Conservation (phyloP, 2,888 invertebrate genomes). For the Sthenelais limicola region DNA sequence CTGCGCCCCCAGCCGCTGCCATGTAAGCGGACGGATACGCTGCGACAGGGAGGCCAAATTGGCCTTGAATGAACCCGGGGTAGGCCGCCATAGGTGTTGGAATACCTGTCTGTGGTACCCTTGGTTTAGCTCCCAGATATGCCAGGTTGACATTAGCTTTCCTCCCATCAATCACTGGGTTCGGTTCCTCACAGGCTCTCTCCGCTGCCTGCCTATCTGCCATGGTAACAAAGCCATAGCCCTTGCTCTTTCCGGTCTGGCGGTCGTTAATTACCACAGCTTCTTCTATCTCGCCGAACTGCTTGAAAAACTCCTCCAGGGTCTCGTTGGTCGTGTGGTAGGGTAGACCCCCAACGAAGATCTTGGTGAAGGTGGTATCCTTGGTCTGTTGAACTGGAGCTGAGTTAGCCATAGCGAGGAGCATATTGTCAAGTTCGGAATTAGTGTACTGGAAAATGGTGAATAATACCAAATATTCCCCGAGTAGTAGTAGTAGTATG, state of each 20-base stretch:
- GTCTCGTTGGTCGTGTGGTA: conserved; percentile 97
- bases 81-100: conserved; percentile 27
- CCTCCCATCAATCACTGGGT: conserved; percentile 97
- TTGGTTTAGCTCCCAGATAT: conserved; percentile 92
- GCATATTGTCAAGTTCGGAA: no score
- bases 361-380: conserved; percentile 95
- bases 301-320: conserved; percentile 91
- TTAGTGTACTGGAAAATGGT: no score
- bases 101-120: conserved; percentile 22
- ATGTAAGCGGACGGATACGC: conserved; percentile 31
- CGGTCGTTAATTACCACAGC: conserved; percentile 96
- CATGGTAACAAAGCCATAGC: conserved; percentile 97
- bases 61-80: conserved; percentile 7
- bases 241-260: conserved; percentile 94
- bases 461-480: no score
- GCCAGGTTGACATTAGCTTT: conserved; percentile 98
- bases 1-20: conserved; percentile 6
- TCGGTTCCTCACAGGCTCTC: conserved; percentile 96
- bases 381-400: conserved; percentile 78
- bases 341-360: conserved; percentile 95
- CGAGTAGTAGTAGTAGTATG: no score
- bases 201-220: conserved; percentile 94
- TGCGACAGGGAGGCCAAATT: conserved; percentile 32
- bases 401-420: conserved; percentile 30
- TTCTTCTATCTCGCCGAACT: conserved; percentile 95